Percentiles rank a stretch among this genome's conserved stretches.
Evolutionary conservation across 2,888 invertebrate genomes (phyloP).

Genomic region (Drosophila affinis): DNA sequence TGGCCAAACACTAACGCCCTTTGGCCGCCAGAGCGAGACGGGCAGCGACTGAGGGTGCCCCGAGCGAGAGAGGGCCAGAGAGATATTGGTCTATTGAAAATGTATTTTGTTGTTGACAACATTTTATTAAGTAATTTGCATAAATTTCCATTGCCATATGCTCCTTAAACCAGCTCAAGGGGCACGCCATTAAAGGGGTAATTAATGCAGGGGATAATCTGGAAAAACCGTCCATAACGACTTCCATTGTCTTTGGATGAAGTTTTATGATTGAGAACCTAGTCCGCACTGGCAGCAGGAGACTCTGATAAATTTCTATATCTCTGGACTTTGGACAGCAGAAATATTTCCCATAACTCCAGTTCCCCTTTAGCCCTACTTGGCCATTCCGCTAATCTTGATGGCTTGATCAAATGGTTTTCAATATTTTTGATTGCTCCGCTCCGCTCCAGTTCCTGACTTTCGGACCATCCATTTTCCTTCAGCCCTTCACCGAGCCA

Average conservation of each 20-base stretch:
- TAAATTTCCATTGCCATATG: constrained; percentile 62
- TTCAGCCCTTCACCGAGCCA: constrained; percentile 31
- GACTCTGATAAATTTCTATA: too few species aligned
- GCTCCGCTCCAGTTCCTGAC: constrained; percentile 37
- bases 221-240: background rate
- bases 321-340: background rate
- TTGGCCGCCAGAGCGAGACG: constrained; percentile 1
- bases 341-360: background rate
- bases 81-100: constrained; percentile 70
- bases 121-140: constrained; percentile 78
- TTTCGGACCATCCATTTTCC: constrained; percentile 13
- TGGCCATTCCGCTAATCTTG: constrained; percentile 21
- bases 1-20: constrained; percentile 70
- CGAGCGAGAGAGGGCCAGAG: constrained; percentile 10
- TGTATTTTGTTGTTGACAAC: constrained; percentile 75
- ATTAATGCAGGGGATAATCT: constrained; percentile 14
- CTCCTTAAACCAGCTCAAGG: constrained; percentile 9
- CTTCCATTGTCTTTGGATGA: background rate
- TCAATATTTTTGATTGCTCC: constrained; percentile 35
- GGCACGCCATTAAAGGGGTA: constrained; percentile 17
- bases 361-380: constrained; percentile 3
- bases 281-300: background rate
- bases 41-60: constrained; percentile 7
- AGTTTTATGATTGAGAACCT: background rate
- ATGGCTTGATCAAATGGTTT: constrained; percentile 34